A percentile compares a stretch with the other conserved stretches of the same genome.
Conservation (phyloP, 2,888 invertebrate genomes). For the Campoletis raptor region DNA sequence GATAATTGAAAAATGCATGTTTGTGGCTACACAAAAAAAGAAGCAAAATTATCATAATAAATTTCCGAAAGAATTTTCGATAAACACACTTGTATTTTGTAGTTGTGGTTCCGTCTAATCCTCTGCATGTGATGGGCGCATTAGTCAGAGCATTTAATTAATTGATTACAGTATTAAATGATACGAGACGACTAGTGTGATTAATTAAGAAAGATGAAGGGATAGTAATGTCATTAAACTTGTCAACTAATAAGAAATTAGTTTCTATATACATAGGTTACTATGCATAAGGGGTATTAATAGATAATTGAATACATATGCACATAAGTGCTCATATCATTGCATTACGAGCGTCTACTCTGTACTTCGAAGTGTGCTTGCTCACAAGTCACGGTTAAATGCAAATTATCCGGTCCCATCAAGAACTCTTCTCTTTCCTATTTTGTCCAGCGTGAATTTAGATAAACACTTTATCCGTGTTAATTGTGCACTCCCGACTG, state of each 20-base stretch:
- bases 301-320: background rate
- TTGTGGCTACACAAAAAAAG: background rate
- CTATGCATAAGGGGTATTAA: background rate
- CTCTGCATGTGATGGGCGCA: slow-evolving; percentile 17
- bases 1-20: background rate
- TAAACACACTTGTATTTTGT: background rate
- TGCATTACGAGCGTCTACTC: slow-evolving; percentile 36
- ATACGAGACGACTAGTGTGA: background rate
- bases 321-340: slow-evolving; percentile 13
- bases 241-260: slow-evolving; percentile 21
- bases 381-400: slow-evolving; percentile 41
- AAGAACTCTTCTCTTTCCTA: slow-evolving; percentile 20
- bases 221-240: slow-evolving; percentile 44
- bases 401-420: slow-evolving; percentile 47
- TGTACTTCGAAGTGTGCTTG: slow-evolving; percentile 26
- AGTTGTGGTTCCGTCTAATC: background rate
- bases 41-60: background rate
- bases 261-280: background rate
- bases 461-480: slow-evolving; percentile 6
- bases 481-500: slow-evolving; percentile 1
- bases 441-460: slow-evolving; percentile 5
- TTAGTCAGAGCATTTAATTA: slow-evolving; percentile 33
- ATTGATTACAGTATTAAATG: slow-evolving; percentile 37
- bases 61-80: background rate
- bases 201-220: slow-evolving; percentile 33